Base-by-base conservation (phyloP, 2,888 invertebrate species). In the Elgonia sp. region DNA sequence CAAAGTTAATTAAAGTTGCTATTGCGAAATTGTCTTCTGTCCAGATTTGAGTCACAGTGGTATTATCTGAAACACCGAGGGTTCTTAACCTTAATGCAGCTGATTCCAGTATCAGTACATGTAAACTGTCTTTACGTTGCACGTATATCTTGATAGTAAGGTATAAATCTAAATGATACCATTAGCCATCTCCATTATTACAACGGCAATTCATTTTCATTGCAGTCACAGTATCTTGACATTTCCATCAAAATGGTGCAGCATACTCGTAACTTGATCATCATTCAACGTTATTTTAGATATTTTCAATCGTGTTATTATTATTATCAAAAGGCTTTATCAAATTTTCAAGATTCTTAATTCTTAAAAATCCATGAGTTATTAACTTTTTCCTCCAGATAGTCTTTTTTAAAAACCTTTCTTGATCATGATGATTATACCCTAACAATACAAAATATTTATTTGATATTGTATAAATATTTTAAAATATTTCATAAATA, bases 101-200 rank as follows among this genome's bases (percentile, higher is more conserved):
- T n/a, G 40, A 55, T 37, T 80, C 46, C 62, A 39, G 53, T 73
- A 73, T 73, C 72, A 65, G 42, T 18, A 73, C 63, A 82, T 73
- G 73, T 65, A 72, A 65, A 82, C 73, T 73, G 81, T 72, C 81
- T 81, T 82, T 73, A 65, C 65, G 53, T 57, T 14, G 82, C 37
- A 29, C 60, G 39, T 75, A 75, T 75, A 75, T 69, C 75, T 83
- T 72, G 70, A 75, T 42, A 21, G 67, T 57, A 83, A 67, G 40
- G 20, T 72, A 83, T 83, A 83, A 83, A 83, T 83, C 82, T 82
- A 75, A 82, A 75, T 82, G 75, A 75, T 75, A 75, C 55, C 75
- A 75, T 82, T 75, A 82, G 46, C 65, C 37, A 67, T 72, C 67
- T 65, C 42, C 67, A 73, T 82, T 82, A 65, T 75, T 67, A 75